Evolutionary conservation across 1,140 invertebrate genomes (phyloP), one percentile per base, ranked within the genome.

Genomic region (Philotrypesis tridentata): DNA sequence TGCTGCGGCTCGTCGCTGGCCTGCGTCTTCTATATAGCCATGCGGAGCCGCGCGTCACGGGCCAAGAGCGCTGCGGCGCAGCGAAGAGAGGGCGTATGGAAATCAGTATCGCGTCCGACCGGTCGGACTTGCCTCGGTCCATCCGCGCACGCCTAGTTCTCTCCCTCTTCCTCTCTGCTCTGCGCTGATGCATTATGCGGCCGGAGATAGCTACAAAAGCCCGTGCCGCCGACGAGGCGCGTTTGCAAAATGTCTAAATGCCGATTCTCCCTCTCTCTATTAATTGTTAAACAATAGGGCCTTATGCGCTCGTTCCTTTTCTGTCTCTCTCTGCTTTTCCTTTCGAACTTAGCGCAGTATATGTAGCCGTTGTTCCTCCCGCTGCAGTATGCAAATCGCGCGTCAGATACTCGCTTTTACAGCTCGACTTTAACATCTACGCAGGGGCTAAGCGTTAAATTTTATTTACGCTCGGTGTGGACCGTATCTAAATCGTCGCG

Each of bases 71-170:
- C 37, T 40, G 37, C 65, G 65, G n/a, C 29, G 31, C 11, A 27
- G 27, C 33, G 23, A 71, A 71, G 37, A 55, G 63, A 72, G 43
- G 60, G 73, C 80, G 80, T 82, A 77, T 85, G 80, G 77, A 82
- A 84, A 85, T 85, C 67, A 65, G 73, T 65, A 78, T 82, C 75
- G 77, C 55, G 82, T 65, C 61, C 25, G 61, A 65, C 60, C 23
- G n/a, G n/a, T n/a, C n/a, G n/a, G n/a, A n/a, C n/a, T n/a, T 4
- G 63, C 73, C 76, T 61, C 40, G 79, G 79, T 73, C 61, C 23
- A 40, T 75, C n/a, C 61, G n/a, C 23, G 61, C 48, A 6, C 21
- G 21, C 48, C 6, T n/a, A 55, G 48, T 37, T 37, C n/a, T n/a
- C n/a, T n/a, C n/a, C n/a, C n/a, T n/a, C n/a, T n/a, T n/a, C n/a